Base-by-base conservation (phyloP, 2,888 invertebrate genomes). In the Cyaniris semiargus region DNA sequence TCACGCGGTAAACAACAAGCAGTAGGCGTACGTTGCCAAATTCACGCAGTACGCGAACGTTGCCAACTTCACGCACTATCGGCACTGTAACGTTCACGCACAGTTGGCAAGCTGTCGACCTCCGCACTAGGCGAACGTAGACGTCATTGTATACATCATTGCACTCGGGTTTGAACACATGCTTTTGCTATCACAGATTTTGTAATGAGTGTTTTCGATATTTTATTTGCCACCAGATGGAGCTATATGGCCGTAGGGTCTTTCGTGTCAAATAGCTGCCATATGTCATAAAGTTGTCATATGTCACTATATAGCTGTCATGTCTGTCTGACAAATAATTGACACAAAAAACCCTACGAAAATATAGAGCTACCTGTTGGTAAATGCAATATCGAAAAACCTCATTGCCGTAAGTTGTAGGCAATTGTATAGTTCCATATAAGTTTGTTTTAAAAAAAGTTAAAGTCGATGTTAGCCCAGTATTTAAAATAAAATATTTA, bases 1-100 rank as follows among this genome's bases (percentile, higher is more conserved):
- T 53, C 53, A 53, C 53, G 53, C 15, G 53, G 44, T 44, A 44
- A 44, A 13, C 44, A 44, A 44, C 21, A 77, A 78, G 78, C 81
- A 79, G 78, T 78, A 78, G 83, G 91, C 89, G 90, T 90, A 91
- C 92, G 92, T 91, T 88, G 90, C 92, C 87, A 83, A 84, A 88
- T 85, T 85, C 83, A 58, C 72, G 27, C 77, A 13, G 38, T 60
- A 60, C 7, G 60, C 60, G 23, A 13, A 13, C 23, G 60, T 58
- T 60, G 60, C 13, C 13, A 27, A 60, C 10, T 23, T 60, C 60
- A 48, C 79, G 38, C 75, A 44, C 53, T 53, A 53, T 53, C 15
- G 53, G 18, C 53, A 53, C 53, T 5, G 53, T 53, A 15, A 53
- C 13, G 15, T 53, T 53, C 18, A 53, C 53, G 53, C 53, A 53